Evolutionary conservation across 2,888 invertebrate species (phyloP).

Genomic region (Lysandra coridon): DNA sequence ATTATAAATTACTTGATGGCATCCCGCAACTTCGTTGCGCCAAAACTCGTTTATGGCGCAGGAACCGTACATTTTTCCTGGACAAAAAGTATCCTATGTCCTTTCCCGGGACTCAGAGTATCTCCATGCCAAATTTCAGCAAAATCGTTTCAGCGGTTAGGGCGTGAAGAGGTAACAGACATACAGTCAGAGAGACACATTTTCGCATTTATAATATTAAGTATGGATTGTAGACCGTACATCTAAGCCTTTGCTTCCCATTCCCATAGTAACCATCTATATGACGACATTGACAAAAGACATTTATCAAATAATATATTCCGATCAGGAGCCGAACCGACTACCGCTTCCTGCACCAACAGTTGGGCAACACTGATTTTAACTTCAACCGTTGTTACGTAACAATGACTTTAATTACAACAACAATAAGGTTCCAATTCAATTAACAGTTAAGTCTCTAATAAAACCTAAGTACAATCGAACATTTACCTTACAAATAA

Average conservation of each 20-base stretch:
- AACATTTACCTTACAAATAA: constrained; percentile 28
- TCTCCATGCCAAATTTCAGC: too few relatives aligned
- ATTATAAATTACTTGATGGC: background rate
- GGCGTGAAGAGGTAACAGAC: too few relatives aligned
- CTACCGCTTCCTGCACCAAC: constrained; percentile 70
- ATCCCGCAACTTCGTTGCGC: too few relatives aligned
- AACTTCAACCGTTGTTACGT: background rate
- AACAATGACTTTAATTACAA: background rate
- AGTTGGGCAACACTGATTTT: constrained; percentile 50
- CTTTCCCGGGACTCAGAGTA: too few relatives aligned
- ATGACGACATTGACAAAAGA: constrained; percentile 41
- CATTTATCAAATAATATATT: constrained; percentile 51
- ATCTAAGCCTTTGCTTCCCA: constrained; percentile 32
- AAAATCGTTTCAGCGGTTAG: too few relatives aligned
- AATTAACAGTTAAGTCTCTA: background rate
- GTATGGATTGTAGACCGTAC: constrained; percentile 5
- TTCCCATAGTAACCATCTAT: constrained; percentile 34
- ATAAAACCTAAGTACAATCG: constrained; percentile 22
- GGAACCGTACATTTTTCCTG: too few relatives aligned
- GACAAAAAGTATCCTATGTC: too few relatives aligned
- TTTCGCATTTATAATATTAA: too few relatives aligned
- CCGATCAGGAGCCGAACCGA: constrained; percentile 67
- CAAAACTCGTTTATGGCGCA: too few relatives aligned
- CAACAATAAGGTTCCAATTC: background rate
- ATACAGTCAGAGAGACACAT: too few relatives aligned